Evolutionary conservation across 64 coral and sea anemone species (phyloP).

Genomic region (Stylophora pistillata): DNA sequence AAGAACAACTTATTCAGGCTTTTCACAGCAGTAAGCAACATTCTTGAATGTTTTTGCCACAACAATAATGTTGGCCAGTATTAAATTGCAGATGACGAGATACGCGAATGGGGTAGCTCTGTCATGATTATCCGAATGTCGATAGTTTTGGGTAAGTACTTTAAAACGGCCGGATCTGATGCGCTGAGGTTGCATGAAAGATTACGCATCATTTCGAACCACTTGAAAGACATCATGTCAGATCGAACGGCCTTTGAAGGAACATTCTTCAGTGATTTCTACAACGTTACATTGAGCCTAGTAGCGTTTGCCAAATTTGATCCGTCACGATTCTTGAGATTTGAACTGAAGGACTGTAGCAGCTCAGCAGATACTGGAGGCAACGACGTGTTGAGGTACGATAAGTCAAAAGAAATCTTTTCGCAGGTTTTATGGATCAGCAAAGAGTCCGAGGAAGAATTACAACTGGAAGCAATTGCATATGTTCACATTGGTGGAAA

Average conservation of each 20-base stretch:
- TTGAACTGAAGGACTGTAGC: neutral
- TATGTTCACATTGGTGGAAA: neutral
- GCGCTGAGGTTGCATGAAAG: neutral
- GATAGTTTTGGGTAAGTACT: neutral
- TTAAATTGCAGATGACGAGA: neutral
- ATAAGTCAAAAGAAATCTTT: neutral
- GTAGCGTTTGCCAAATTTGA: constrained; percentile 1
- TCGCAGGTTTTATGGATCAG: neutral
- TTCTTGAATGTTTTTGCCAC: neutral
- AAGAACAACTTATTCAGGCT: neutral
- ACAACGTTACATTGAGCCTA: neutral
- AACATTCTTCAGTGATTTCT: neutral
- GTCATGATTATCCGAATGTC: neutral
- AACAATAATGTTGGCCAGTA: neutral
- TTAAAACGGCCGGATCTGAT: neutral
- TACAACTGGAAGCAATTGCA: neutral
- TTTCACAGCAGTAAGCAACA: neutral
- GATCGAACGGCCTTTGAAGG: neutral
- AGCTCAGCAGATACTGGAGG: neutral
- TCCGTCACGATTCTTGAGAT: constrained; percentile 29
- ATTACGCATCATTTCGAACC: neutral
- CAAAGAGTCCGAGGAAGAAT: neutral
- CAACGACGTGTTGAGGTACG: neutral
- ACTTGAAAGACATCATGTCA: neutral
- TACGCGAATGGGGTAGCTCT: neutral